Conservation (phyloP, 2,888 invertebrate genomes). For the Smittia aterrima region DNA sequence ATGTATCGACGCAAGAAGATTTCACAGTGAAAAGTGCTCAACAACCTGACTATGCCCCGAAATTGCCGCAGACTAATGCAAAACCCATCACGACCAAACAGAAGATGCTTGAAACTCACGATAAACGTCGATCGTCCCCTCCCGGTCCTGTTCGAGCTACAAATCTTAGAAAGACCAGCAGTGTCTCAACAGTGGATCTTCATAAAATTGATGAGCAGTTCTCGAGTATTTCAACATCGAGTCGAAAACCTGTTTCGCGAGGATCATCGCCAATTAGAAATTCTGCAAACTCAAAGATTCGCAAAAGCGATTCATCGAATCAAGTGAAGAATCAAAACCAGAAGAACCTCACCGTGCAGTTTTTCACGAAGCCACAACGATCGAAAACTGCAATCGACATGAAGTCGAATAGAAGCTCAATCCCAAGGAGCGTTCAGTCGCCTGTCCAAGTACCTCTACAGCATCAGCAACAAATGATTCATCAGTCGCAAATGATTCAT, state of each 20-base stretch:
- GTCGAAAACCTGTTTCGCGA: constrained; percentile 38
- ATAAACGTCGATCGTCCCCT: constrained; percentile 31
- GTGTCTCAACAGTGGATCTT: constrained; percentile 53
- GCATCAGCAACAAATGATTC: constrained; percentile 32
- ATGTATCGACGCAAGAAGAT: constrained; percentile 53
- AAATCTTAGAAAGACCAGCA: constrained; percentile 44
- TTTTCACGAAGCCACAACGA: constrained; percentile 52
- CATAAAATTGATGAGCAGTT: constrained; percentile 52
- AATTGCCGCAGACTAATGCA: constrained; percentile 43
- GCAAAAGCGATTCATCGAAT: constrained; percentile 36
- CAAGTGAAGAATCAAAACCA: constrained; percentile 37
- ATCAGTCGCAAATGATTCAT: not conserved
- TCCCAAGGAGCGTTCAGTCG: constrained; percentile 33
- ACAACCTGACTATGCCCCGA: constrained; percentile 47
- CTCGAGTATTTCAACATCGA: constrained; percentile 44
- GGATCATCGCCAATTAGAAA: constrained; percentile 42
- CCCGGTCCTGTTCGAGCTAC: constrained; percentile 45
- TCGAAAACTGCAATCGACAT: constrained; percentile 53
- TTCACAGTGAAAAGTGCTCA: constrained; percentile 52
- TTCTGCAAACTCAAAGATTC: constrained; percentile 31
- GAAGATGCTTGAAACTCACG: constrained; percentile 47
- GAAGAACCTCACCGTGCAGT: constrained; percentile 51
- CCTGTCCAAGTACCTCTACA: constrained; percentile 43
- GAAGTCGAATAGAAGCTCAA: constrained; percentile 45
- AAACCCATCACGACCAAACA: constrained; percentile 33